Conservation (phyloP, 2,797 vertebrate genomes). For the Sarcophilus harrisii region DNA sequence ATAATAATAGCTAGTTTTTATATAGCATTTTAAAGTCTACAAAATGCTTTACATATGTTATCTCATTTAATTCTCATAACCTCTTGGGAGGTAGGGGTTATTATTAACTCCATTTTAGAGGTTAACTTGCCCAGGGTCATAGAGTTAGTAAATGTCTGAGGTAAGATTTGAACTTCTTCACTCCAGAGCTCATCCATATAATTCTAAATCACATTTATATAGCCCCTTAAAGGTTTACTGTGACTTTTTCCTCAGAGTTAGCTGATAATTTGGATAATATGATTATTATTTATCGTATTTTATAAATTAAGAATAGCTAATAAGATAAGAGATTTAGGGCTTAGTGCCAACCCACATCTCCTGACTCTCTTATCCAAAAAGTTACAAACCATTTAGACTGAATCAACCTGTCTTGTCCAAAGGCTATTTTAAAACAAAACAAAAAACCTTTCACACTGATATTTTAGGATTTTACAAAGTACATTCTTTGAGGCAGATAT, state of each 20-base stretch:
- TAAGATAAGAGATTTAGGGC: background rate
- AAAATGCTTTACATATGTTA: background rate
- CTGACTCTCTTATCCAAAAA: background rate
- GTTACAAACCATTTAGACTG: background rate
- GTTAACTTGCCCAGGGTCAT: background rate
- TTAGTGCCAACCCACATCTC: background rate
- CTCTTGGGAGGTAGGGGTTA: background rate
- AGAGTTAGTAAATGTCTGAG: background rate
- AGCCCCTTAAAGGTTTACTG: background rate
- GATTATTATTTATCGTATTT: background rate
- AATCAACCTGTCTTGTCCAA: background rate
- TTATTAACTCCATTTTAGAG: background rate
- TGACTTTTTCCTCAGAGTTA: background rate
- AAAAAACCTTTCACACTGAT: background rate
- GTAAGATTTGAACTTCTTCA: background rate
- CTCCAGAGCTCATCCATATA: background rate
- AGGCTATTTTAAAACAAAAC: background rate
- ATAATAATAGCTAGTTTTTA: background rate
- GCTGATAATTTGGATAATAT: background rate
- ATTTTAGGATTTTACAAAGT: background rate
- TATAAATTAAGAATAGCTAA: background rate
- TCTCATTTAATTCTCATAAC: background rate
- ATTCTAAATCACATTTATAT: background rate
- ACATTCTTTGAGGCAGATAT: background rate
- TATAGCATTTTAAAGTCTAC: background rate